Evolutionary conservation across 2,797 vertebrate species (phyloP), one percentile per base, ranked within the genome.

Genomic region (Lates japonicus): DNA sequence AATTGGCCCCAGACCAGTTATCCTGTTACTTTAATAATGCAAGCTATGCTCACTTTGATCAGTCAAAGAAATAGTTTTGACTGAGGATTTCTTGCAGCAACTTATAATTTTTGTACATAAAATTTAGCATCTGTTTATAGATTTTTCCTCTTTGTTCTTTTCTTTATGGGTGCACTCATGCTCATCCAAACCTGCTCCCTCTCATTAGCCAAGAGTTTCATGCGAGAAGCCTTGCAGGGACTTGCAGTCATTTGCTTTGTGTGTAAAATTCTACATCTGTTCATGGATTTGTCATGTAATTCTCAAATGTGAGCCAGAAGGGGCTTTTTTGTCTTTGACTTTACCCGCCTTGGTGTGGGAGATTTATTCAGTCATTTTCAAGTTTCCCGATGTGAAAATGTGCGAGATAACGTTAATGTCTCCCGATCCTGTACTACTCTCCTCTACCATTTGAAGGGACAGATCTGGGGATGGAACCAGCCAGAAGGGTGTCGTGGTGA

Each of bases 81-180:
- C 85, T 77, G 59, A 68, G 58, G 12, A 67, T 82, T 81, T 82
- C 90, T 87, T 71, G 60, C 68, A 70, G 60, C 64, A 82, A 84
- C 69, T 82, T 85, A 80, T 89, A 64, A 75, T 87, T 91, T 93
- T 84, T 87, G 46, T 64, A 81, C 76, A 80, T 80, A 89, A 88
- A 88, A 91, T 85, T 73, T 70, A 81, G 82, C 89, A 92, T 93
- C 89, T 92, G 90, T 92, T 93, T 89, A 85, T 80, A 74, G 70
- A 87, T 83, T 78, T 79, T 52, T 66, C 39, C 35, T 70, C 65
- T 83, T 76, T 87, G 25, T 78, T 76, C 51, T 79, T 67, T 74
- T 80, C 70, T 83, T 81, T 75, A 79, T 67, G 60, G 67, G 35
- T 44, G 73, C 76, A 62, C 49, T 82, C 78, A 81, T 81, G 75